Evolutionary conservation across 1,140 invertebrate genomes (phyloP).

Genomic region (Trichoplusia ni): DNA sequence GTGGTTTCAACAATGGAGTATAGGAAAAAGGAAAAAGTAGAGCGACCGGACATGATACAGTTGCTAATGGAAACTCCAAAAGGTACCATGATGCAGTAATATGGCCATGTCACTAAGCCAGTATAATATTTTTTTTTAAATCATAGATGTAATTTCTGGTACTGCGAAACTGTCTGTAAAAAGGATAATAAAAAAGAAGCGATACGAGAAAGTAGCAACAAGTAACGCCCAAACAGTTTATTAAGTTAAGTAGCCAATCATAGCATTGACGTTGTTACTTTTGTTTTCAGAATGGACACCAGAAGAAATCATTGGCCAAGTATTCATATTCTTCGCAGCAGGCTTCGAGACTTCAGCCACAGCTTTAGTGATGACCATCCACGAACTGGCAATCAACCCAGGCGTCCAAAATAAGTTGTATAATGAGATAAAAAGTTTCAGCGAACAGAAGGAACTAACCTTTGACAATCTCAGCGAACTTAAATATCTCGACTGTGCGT

Average conservation of each 20-base stretch:
- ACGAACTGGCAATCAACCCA: conserved; percentile 83
- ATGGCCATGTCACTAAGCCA: neutral
- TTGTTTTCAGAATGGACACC: conserved; percentile 52
- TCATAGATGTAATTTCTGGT: neutral
- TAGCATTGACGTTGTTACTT: too few relatives aligned
- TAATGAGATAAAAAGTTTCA: conserved; percentile 56
- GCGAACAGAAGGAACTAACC: conserved; percentile 54
- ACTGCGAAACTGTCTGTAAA: too few relatives aligned
- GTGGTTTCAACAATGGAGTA: conserved; percentile 80
- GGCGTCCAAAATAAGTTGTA: conserved; percentile 81
- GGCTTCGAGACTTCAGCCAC: conserved; percentile 85
- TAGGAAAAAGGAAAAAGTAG: conserved; percentile 68
- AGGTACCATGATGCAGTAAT: too few relatives aligned
- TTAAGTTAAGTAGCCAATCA: neutral
- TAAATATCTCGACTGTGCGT: neutral
- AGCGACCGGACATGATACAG: conserved; percentile 79
- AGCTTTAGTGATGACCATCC: conserved; percentile 81
- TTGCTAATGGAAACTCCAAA: conserved; percentile 76
- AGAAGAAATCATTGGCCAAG: conserved; percentile 62
- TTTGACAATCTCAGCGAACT: conserved; percentile 65
- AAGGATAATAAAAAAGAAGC: too few relatives aligned
- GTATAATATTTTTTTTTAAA: neutral
- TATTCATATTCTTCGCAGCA: conserved; percentile 73
- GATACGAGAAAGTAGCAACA: neutral
- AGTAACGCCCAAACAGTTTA: neutral